Evolutionary conservation across 2,797 vertebrate genomes (phyloP), one percentile per base, ranked within the genome.

Genomic region (Denticeps clupeoides): DNA sequence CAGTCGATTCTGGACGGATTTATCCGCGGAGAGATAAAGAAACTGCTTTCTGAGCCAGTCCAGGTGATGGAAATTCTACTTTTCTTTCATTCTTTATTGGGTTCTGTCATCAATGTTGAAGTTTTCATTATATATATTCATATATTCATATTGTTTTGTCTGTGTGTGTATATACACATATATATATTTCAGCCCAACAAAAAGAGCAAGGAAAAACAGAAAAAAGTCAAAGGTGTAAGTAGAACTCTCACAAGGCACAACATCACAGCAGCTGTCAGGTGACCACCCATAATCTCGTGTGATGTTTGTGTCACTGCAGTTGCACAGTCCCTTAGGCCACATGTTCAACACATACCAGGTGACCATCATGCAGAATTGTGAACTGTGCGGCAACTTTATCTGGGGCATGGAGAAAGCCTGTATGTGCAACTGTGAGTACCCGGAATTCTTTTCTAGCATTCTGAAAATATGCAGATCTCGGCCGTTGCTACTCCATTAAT

Each of bases 351-450:
- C 73, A 18, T 99, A 93, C 75, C 93, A 95, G 69, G 92, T 96
- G 56, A 94, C 82, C 80, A 93, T 99, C 45, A 85, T 91, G 15
- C 94, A 99, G 68, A 93, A 94, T 0, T 99, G 93, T 40, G 94
- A 99, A 63, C 75, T 90, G 65, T 99, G 94, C 59, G 82, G 75
- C 1, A 95, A 91, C 38, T 93, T 81, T 72, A 91, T 99, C 71
- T 97, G 93, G 92, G 88, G 83, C 24, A 99, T 97, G 93, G 94
- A 99, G 61, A 97, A 91, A 63, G 90, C 92, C 27, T 88, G 83
- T 68, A 90, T 97, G 65, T 99, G 93, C 75, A 88, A 86, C 0
- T 83, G 94, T 99, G 63, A 81, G 93, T 73, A 24, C 32, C 33
- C 32, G 49, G 19, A 26, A 41, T 25, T 12, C 47, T 3, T 19